Base-by-base conservation (phyloP, 23 tunicate species). In the Clavelina lepadiformis region DNA sequence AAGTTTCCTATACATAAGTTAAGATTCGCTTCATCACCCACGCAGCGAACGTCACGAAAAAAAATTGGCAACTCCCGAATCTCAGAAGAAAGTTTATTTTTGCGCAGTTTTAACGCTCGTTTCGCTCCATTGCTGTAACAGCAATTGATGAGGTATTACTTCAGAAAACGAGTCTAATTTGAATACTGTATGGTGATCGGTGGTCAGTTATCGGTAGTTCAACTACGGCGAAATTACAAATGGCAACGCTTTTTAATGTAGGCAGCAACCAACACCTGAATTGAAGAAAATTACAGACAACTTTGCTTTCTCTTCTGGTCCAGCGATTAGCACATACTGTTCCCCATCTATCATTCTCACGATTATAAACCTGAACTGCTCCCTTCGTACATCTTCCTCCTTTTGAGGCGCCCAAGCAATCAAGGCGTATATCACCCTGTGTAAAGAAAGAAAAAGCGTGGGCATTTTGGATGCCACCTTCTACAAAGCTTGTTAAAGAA, bases 231-330 rank as follows among this genome's bases (percentile, higher is more conserved):
- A 41, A 41, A 11, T 11, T 11, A 41, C 15, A 15, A 15, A 11
- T 41, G 49, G 49, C 49, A 11, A 41, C 49, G 49, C 15, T 41
- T 11, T 41, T 41, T 41, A 41, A 41, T 11, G 11, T 11, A 41
- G 15, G 5, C 20, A n/a, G 23, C 26, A n/a, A 27, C 5, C 30
- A 15, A 7, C 45, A 88, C 96, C 66, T 60, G 57, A 56, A 88
- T 35, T 80, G 70, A 7, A 88, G 45, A 64, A 67, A 88, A 5
- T 74, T 79, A 67, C 96, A 88, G 7, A 88, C 87, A 7, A 88
- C 82, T 18, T 67, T 27, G 33, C 71, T 65, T 74, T 85, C 81
- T 20, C 33, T 35, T 19, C 24, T 73, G 1, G 69, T 65, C 96
- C 96, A 88, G 8, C 51, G 38, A 24, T 68, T 73, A 7, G 63